phyloP scores from a whole-genome alignment of 2,888 invertebrate species.

The Rotaria magnacalcarata region DNA sequence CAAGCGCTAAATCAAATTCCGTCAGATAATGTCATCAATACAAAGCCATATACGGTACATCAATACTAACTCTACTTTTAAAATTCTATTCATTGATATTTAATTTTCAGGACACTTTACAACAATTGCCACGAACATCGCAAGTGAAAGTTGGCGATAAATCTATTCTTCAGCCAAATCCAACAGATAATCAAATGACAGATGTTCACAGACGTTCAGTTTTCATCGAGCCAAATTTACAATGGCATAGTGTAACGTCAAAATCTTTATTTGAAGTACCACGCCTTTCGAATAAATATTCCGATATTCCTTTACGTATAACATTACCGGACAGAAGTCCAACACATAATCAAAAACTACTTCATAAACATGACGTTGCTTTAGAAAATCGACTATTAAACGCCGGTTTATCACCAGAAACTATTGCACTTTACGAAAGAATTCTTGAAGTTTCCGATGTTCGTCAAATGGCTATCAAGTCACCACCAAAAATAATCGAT shows the following conservation, averaged over 20 bases:
- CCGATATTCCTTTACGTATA: neutral
- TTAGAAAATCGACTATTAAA: neutral
- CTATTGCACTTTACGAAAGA: constrained; percentile 12
- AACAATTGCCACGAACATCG: neutral
- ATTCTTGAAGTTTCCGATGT: neutral
- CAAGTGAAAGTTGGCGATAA: neutral
- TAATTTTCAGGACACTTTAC: neutral
- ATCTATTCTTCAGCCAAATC: too few species aligned
- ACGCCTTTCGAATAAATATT: neutral
- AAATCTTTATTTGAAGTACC: constrained; percentile 20
- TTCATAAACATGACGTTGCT: neutral
- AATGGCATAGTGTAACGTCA: neutral
- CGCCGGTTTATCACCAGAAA: constrained; percentile 26
- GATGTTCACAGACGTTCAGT: neutral
- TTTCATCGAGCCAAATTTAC: neutral
- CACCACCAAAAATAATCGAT: neutral
- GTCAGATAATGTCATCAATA: neutral
- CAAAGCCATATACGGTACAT: neutral
- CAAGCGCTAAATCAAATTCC: neutral
- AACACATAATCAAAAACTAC: neutral
- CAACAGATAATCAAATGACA: neutral
- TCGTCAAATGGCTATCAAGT: neutral
- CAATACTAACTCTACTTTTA: neutral
- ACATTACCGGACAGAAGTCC: neutral
- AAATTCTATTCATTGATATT: too few species aligned